Evolutionary conservation across 2,113 vertebrate genomes (phyloP).

Genomic region (Xerus inauris): DNA sequence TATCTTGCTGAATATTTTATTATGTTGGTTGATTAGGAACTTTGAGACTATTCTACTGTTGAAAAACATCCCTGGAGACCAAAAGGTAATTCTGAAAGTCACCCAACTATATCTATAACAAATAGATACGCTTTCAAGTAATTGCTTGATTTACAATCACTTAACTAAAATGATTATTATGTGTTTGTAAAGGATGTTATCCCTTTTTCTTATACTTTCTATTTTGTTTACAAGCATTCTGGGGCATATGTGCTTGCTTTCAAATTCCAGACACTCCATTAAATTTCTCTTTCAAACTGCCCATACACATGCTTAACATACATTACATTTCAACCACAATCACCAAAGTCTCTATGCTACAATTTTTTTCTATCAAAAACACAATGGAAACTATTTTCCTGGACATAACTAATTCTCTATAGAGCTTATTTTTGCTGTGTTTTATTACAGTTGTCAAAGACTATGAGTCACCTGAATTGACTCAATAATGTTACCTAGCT

Average conservation of each 20-base stretch:
- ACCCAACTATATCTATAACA: not conserved
- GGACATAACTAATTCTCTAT: not conserved
- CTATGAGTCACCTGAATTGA: conserved; percentile 15
- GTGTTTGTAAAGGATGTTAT: not conserved
- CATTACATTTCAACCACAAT: conserved; percentile 45
- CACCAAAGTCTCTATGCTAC: not conserved
- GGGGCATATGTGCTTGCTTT: not conserved
- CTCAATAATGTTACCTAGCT: conserved; percentile 2
- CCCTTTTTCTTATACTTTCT: not conserved
- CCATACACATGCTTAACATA: not conserved
- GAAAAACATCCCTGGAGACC: not conserved
- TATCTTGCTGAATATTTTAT: conserved; percentile 45
- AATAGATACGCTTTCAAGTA: not conserved
- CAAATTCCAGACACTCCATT: not conserved
- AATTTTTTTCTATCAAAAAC: conserved; percentile 9
- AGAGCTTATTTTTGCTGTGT: not conserved
- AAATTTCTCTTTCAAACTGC: conserved; percentile 46
- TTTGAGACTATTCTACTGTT: conserved; percentile 21
- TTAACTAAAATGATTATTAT: not conserved
- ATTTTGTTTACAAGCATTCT: conserved; percentile 19
- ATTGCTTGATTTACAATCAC: not conserved
- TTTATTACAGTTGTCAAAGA: conserved; percentile 41
- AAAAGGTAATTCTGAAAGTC: not conserved
- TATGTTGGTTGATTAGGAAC: conserved; percentile 25
- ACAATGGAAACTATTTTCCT: not conserved